A percentile compares a stretch with the other conserved stretches of the same genome.
Conservation (phyloP, 2,888 invertebrate species). For the Drymonia ruficornis region DNA sequence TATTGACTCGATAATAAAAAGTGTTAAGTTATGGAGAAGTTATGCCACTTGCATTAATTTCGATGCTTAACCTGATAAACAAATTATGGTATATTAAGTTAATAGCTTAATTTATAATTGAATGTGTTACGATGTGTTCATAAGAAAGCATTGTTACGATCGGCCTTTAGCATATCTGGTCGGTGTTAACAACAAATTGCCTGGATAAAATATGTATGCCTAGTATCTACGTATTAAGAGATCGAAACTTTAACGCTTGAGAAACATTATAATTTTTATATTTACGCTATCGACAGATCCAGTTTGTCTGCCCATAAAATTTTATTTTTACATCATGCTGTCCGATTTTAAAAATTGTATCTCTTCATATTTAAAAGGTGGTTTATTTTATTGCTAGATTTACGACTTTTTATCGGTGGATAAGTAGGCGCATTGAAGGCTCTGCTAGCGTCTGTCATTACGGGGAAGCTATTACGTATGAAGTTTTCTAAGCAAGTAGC, state of each 20-base stretch:
- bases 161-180: slow-evolving; percentile 65
- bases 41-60: slow-evolving; percentile 84
- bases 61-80: slow-evolving; percentile 84
- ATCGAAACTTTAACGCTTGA: slow-evolving; percentile 48
- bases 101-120: slow-evolving; percentile 85
- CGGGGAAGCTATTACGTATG: slow-evolving; percentile 34
- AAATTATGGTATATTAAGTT: slow-evolving; percentile 83
- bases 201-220: slow-evolving; percentile 49
- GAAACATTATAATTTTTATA: slow-evolving; percentile 57
- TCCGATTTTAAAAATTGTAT: slow-evolving; percentile 46
- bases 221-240: slow-evolving; percentile 35
- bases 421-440: slow-evolving; percentile 21
- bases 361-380: slow-evolving; percentile 41
- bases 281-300: slow-evolving; percentile 50
- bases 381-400: slow-evolving; percentile 46
- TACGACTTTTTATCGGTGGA: slow-evolving; percentile 29
- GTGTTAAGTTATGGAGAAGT: slow-evolving; percentile 83
- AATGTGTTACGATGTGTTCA: slow-evolving; percentile 76
- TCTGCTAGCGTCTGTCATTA: slow-evolving; percentile 43
- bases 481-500: slow-evolving; percentile 38
- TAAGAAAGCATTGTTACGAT: slow-evolving; percentile 77
- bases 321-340: slow-evolving; percentile 55
- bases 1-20: slow-evolving; percentile 83
- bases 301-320: slow-evolving; percentile 53
- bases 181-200: slow-evolving; percentile 70